These are phyloP conservation scores for Mimas tiliae DNA, from an alignment of 2,888 invertebrate species.

Conservation along the genomic window DNA sequence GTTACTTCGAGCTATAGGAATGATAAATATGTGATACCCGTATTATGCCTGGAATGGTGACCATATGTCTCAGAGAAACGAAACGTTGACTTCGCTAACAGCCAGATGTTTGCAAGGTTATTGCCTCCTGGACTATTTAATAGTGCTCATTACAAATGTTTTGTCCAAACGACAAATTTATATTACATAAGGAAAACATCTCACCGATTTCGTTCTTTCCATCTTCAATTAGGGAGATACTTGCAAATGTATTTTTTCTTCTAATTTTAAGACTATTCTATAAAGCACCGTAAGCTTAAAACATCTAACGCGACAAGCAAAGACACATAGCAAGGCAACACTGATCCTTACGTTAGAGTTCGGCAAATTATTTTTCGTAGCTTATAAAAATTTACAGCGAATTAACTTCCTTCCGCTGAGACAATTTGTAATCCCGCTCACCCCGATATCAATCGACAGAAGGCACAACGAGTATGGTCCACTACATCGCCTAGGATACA, in stretches of 20 bases:
- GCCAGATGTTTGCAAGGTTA: constrained; percentile 76
- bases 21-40: constrained; percentile 36
- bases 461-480: constrained; percentile 82
- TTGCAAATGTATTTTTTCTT: constrained; percentile 44
- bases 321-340: constrained; percentile 85
- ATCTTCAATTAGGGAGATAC: constrained; percentile 44
- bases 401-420: constrained; percentile 52
- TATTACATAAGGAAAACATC: constrained; percentile 42
- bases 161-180: constrained; percentile 32
- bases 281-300: constrained; percentile 78
- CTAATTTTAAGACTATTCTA: constrained; percentile 47
- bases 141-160: constrained; percentile 36
- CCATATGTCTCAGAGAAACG: constrained; percentile 73
- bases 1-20: constrained; percentile 37
- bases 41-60: constrained; percentile 64
- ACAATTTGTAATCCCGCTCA: constrained; percentile 55
- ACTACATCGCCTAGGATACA: constrained; percentile 68
- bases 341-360: constrained; percentile 69
- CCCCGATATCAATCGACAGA: constrained; percentile 63
- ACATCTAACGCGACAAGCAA: constrained; percentile 79
- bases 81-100: constrained; percentile 65
- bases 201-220: constrained; percentile 57
- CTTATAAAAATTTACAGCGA: constrained; percentile 64
- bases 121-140: constrained; percentile 55
- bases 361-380: constrained; percentile 65